Evolutionary conservation across 1,140 invertebrate species (phyloP), one percentile per base, ranked within the genome.

Genomic region (Phthorimaea operculella): DNA sequence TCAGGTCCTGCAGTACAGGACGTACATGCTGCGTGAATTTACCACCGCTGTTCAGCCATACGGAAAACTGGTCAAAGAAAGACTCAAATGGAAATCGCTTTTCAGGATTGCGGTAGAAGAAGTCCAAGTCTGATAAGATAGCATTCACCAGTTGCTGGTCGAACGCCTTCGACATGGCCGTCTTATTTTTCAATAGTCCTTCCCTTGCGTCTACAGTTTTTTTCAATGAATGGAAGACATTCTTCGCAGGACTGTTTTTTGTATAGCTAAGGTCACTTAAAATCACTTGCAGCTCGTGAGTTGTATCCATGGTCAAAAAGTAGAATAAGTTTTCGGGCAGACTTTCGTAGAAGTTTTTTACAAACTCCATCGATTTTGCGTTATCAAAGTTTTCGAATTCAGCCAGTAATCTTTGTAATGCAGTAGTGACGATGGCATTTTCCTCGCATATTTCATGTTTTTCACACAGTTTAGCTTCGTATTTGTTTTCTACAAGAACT

Each of bases 111-210:
- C 67, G 77, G 42, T 68, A 79, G 36, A 77, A 53, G 49, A 75
- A 64, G 58, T 82, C 79, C 58, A 82, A 57, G 50, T 82, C 79
- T 12, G 79, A 82, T 11, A 82, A 53, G 55, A 82, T 77, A 1
- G 55, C 62, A 45, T 77, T 64, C 6, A 79, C 51, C 39, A 82
- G 53, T 45, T 70, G 47, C 4, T 64, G 60, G 14, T 82, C 74
- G 18, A 64, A 66, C 3, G 59, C 62, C 12, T 60, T 56, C 14
- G 53, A 59, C 4, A 55, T 53, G 21, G 60, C 54, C 18, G 39
- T 58, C 44, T 68, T 68, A 1, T 1, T 51, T 45, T 63, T 51
- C 18, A 71, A 42, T 4, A 55, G 55, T 12, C 68, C 57, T 6
- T 74, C 1, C 51, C 76, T 66, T 12, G 47, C 55, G 48, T 64